Percentiles rank a stretch among this genome's conserved stretches.
These are phyloP conservation scores for Oeneis ivallda DNA, from an alignment of 2,888 invertebrate genomes.

Conservation along the genomic window DNA sequence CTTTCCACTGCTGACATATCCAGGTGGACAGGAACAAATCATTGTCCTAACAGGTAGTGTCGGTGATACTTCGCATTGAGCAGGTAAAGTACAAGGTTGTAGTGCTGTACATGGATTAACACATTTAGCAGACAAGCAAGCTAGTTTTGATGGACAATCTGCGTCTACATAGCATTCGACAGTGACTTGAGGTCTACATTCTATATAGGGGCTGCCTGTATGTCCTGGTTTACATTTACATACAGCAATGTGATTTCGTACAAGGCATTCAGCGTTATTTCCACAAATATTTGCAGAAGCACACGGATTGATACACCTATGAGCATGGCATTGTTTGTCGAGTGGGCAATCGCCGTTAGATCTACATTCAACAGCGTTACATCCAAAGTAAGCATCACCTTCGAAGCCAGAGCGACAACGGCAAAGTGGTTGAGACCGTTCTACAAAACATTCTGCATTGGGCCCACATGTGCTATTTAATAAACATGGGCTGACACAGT, in stretches of 20 bases:
- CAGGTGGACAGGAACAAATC: slow-evolving; percentile 94
- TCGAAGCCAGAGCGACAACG: slow-evolving; percentile 90
- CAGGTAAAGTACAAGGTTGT: slow-evolving; percentile 90
- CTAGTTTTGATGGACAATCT: slow-evolving; percentile 90
- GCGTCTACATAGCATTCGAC: slow-evolving; percentile 90
- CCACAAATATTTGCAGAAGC: slow-evolving; percentile 89
- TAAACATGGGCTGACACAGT: slow-evolving; percentile 93
- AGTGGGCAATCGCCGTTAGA: slow-evolving; percentile 93
- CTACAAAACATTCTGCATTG: slow-evolving; percentile 91
- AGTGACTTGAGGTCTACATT: slow-evolving; percentile 87
- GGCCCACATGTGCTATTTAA: slow-evolving; percentile 89
- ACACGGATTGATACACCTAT: slow-evolving; percentile 93
- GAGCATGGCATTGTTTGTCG: slow-evolving; percentile 92
- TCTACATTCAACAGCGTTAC: slow-evolving; percentile 90
- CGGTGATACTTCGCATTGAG: slow-evolving; percentile 90
- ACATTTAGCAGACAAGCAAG: slow-evolving; percentile 91
- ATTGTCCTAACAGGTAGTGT: slow-evolving; percentile 93
- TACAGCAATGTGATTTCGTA: slow-evolving; percentile 91
- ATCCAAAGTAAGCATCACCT: slow-evolving; percentile 88
- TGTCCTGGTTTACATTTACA: slow-evolving; percentile 91
- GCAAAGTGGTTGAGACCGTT: slow-evolving; percentile 88
- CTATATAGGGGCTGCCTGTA: slow-evolving; percentile 90
- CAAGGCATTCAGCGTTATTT: slow-evolving; percentile 88
- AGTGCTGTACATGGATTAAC: slow-evolving; percentile 90
- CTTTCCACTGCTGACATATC: slow-evolving; percentile 92